These are phyloP conservation scores for Lobophora halterata DNA, from an alignment of 2,888 invertebrate genomes.

Conservation along the genomic window DNA sequence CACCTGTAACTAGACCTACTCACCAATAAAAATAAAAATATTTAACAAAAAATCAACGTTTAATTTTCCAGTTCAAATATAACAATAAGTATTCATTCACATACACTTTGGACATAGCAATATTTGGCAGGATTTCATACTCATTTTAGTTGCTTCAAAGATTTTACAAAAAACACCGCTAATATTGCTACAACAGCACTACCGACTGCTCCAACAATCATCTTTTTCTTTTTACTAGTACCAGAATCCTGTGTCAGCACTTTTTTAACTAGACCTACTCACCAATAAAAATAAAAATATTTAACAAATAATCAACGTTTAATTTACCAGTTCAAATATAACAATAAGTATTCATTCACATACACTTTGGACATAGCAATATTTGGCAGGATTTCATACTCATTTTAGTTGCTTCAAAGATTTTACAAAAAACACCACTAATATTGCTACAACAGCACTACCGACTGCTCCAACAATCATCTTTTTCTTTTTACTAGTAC, in stretches of 20 bases:
- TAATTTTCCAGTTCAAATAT: constrained; percentile 12
- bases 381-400: neutral
- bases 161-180: constrained; percentile 56
- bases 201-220: constrained; percentile 63
- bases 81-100: neutral
- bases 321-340: constrained; percentile 11
- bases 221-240: constrained; percentile 53
- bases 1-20: too few species aligned
- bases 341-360: neutral
- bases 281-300: too few species aligned
- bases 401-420: constrained; percentile 57
- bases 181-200: constrained; percentile 55
- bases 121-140: neutral
- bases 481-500: constrained; percentile 53
- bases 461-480: constrained; percentile 63
- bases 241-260: constrained; percentile 34
- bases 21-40: too few species aligned
- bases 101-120: constrained; percentile 4
- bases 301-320: constrained; percentile 10
- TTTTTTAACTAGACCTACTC: too few species aligned
- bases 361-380: constrained; percentile 4
- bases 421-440: constrained; percentile 57
- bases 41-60: constrained; percentile 8
- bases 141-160: constrained; percentile 54
- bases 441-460: constrained; percentile 51